A percentile compares a stretch with the other conserved stretches of the same genome.
phyloP scores from a whole-genome alignment of 2,888 invertebrate species.

The Tinea trinotella region DNA sequence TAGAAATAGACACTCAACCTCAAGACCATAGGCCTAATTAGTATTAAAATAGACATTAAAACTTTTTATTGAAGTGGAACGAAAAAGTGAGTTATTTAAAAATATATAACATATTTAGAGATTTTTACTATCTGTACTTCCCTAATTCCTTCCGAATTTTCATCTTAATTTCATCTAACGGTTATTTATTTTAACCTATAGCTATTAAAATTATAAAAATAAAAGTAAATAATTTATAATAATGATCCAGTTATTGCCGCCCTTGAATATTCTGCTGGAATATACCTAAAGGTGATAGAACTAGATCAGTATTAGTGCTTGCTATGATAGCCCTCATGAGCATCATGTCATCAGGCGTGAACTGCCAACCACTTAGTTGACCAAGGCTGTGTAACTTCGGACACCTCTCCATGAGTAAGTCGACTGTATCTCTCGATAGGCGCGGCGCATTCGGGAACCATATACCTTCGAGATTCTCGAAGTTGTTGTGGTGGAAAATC shows the following conservation, averaged over 20 bases:
- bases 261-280: constrained; percentile 44
- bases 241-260: not conserved
- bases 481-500: constrained; percentile 76
- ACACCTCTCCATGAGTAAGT: constrained; percentile 77
- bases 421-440: constrained; percentile 74
- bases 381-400: constrained; percentile 77
- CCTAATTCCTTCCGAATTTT: no score
- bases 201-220: no score
- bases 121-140: no score
- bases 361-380: constrained; percentile 78
- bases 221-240: no score
- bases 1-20: no score
- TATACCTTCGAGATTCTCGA: constrained; percentile 75
- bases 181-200: no score
- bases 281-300: constrained; percentile 74
- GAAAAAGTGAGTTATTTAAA: no score
- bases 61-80: no score
- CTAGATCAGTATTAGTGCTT: constrained; percentile 77
- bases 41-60: no score
- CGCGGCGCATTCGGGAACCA: constrained; percentile 80
- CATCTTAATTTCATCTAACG: no score
- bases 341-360: constrained; percentile 77
- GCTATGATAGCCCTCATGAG: constrained; percentile 75
- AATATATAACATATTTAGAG: no score
- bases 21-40: no score